A percentile compares a stretch with the other conserved stretches of the same genome.
phyloP scores from a whole-genome alignment of 2,113 vertebrate species.

The Siniperca knerii region DNA sequence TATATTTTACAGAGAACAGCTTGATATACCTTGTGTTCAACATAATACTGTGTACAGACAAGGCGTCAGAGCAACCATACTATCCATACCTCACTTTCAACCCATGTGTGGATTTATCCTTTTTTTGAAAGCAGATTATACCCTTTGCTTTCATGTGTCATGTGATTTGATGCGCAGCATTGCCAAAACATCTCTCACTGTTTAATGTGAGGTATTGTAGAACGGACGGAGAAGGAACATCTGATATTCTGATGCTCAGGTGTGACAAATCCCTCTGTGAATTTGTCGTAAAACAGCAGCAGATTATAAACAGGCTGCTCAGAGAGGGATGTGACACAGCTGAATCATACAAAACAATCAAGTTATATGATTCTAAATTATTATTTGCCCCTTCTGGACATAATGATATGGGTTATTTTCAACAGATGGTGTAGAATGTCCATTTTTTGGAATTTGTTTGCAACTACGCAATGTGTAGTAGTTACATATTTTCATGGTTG shows the following conservation, averaged over 20 bases:
- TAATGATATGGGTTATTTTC: neutral
- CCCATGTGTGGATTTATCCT: slow-evolving; percentile 7
- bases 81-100: slow-evolving; percentile 28
- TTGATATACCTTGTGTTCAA: neutral
- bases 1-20: neutral
- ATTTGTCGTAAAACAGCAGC: slow-evolving; percentile 48
- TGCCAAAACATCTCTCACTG: slow-evolving; percentile 38
- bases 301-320: slow-evolving; percentile 42
- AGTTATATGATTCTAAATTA: neutral
- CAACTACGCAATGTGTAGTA: neutral
- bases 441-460: neutral
- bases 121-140: slow-evolving; percentile 55
- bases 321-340: slow-evolving; percentile 29
- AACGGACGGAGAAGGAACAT: neutral
- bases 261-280: slow-evolving; percentile 58
- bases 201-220: slow-evolving; percentile 35
- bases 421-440: neutral
- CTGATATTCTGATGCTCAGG: slow-evolving; percentile 56
- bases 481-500: neutral
- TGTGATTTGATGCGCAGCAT: slow-evolving; percentile 35
- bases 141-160: slow-evolving; percentile 44
- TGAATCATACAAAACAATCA: slow-evolving; percentile 37
- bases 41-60: neutral
- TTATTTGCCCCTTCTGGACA: neutral
- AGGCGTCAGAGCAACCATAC: neutral